Evolutionary conservation across 1,140 invertebrate species (phyloP).

Genomic region (Lucilia cuprina): DNA sequence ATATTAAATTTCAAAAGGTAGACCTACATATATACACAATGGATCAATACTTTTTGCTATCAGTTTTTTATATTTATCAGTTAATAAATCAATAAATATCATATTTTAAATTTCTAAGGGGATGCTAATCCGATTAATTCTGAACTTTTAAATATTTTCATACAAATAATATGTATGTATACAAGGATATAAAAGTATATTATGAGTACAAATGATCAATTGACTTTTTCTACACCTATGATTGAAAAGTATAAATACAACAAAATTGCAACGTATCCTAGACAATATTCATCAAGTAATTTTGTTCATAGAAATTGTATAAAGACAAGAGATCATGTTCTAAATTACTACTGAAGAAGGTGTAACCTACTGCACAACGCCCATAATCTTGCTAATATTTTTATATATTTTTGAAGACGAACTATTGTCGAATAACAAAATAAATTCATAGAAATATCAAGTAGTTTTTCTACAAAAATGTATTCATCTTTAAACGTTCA

Average conservation of each 20-base stretch:
- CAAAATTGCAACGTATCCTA: neutral
- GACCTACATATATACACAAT: too few species aligned
- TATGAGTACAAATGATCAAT: constrained; percentile 7
- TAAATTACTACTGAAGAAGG: constrained; percentile 21
- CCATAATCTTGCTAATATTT: neutral
- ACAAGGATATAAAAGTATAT: neutral
- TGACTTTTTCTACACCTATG: constrained; percentile 18
- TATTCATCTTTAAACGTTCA: neutral
- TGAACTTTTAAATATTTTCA: neutral
- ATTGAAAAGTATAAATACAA: neutral
- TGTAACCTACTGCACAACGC: neutral
- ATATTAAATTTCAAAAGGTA: too few species aligned
- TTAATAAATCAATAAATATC: too few species aligned
- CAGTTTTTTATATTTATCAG: too few species aligned
- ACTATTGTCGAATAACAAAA: neutral
- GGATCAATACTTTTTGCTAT: too few species aligned
- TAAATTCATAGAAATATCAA: neutral
- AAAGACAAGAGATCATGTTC: neutral
- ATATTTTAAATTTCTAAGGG: neutral
- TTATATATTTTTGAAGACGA: neutral
- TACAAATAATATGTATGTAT: neutral
- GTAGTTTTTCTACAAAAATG: neutral
- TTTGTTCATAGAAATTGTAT: neutral
- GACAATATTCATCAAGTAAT: neutral
- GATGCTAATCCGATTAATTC: neutral